These are phyloP conservation scores for Pristionchus arcanus DNA, from an alignment of 2,888 invertebrate genomes.

Conservation along the genomic window DNA sequence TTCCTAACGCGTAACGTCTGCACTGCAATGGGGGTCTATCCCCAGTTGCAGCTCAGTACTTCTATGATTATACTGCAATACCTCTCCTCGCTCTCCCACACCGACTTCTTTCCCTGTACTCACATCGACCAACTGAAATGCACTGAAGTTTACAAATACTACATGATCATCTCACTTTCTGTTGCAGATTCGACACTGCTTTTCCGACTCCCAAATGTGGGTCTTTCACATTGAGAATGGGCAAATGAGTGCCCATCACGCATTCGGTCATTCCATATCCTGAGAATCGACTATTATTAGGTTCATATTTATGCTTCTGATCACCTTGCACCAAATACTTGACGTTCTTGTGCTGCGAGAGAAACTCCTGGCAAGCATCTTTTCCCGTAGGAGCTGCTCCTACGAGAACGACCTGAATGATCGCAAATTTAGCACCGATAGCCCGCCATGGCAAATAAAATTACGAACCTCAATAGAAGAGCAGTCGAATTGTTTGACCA, in stretches of 20 bases:
- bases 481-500: slow-evolving; percentile 87
- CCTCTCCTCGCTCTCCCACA: slow-evolving; percentile 87
- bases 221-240: slow-evolving; percentile 75
- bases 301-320: slow-evolving; percentile 68
- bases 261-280: slow-evolving; percentile 89
- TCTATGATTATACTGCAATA: not conserved
- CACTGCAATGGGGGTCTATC: no score
- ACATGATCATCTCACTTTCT: slow-evolving; percentile 81
- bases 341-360: slow-evolving; percentile 55
- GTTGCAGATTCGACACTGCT: slow-evolving; percentile 84
- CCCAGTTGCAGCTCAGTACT: no score
- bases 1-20: no score
- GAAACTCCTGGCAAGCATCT: slow-evolving; percentile 68
- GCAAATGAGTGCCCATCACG: slow-evolving; percentile 83
- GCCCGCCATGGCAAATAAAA: not conserved
- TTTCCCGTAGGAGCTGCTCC: slow-evolving; percentile 73
- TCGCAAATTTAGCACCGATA: not conserved
- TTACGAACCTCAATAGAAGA: slow-evolving; percentile 82
- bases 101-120: slow-evolving; percentile 84
- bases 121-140: slow-evolving; percentile 77
- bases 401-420: slow-evolving; percentile 56
- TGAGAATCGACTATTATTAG: slow-evolving; percentile 59
- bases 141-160: not conserved
- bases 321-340: slow-evolving; percentile 64
- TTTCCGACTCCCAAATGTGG: slow-evolving; percentile 86